Base-by-base conservation (phyloP, 2,888 invertebrate species). In the Thereva nobilitata region DNA sequence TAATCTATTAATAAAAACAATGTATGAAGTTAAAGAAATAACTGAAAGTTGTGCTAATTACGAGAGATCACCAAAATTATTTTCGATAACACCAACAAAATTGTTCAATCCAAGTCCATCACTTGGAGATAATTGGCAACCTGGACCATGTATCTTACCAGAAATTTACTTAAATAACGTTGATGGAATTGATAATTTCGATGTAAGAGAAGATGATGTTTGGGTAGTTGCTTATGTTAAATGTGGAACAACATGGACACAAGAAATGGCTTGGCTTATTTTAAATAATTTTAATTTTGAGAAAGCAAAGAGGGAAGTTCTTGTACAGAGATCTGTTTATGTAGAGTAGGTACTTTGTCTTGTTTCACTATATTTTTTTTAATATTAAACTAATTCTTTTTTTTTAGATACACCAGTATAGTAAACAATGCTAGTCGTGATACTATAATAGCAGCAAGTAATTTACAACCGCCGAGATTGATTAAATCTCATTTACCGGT, bases 171-270 rank as follows among this genome's bases (percentile, higher is more conserved):
- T 3, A 5, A 34, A 53, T 40, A 54, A 35, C 38, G 50, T 12
- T 10, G 53, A 54, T 10, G n/a, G 54, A 37, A 47, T 64, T 9
- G 10, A 64, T 38, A 61, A 65, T 50, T 55, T 68, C 5, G 44
- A 68, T 65, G 56, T 68, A 4, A 42, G 10, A 47, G 47, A 53
- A 7, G 54, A 59, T 10, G 68, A 68, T 38, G 42, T 65, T 5
- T 68, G 57, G 57, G 38, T 65, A 3, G 42, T 66, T 10, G 8
- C 40, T 45, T 49, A n/a, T 47, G 40, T 49, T 4, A 59, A 47
- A 59, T 40, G 34, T 10, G 68, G 68, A 9, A 66, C 68, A 37
- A 68, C 68, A 45, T 68, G 68, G 68, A 53, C 52, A 12, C 68
- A 68, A 66, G 66, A 66, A 56, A 68, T 68, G 66, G 12, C 52